Base-by-base conservation (phyloP, 1,140 invertebrate genomes). In the Colletes gigas region DNA sequence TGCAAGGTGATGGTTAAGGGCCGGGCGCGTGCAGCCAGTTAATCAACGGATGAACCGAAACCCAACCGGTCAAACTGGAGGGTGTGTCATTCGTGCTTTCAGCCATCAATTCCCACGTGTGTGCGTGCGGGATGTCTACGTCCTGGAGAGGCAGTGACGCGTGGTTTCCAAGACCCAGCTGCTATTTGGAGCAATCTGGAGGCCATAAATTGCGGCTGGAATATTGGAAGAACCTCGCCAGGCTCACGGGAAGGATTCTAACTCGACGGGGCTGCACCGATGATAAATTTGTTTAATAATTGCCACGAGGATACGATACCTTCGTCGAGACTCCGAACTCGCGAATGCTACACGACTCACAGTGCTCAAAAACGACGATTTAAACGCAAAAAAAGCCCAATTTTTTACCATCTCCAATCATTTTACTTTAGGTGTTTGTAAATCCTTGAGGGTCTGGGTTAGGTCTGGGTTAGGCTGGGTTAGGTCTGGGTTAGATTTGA, bases 31-130 rank as follows among this genome's bases (percentile, higher is more conserved):
- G 85, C 87, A 84, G 78, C 74, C 73, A 81, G 88, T 90, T 91
- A 90, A 90, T 91, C 90, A 89, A 85, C 78, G 84, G 85, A 89
- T 88, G 88, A 89, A 87, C 86, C 86, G 83, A 90, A 89, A 89
- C 83, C 81, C 83, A 88, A 86, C 85, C 68, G 80, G 88, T 82
- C 82, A 80, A 88, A 89, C 80, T 72, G 83, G 63, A 87, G 88
- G 89, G 88, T 86, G 86, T 88, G 88, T 87, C 83, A 66, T 63
- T 79, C 74, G 78, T 78, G 78, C 57, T 71, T 15, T 55, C 50
- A 19, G 17, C 41, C 71, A 81, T 81, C 82, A 70, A 57, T 72
- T 47, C 41, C n/a, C 50, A n/a, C 47, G 47, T n/a, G 76, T 52
- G 52, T 54, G 39, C 44, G 54, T 15, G 74, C 10, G 44, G 6